phyloP scores from a whole-genome alignment of 2,797 vertebrate genomes.

The Gymnocypris eckloni region DNA sequence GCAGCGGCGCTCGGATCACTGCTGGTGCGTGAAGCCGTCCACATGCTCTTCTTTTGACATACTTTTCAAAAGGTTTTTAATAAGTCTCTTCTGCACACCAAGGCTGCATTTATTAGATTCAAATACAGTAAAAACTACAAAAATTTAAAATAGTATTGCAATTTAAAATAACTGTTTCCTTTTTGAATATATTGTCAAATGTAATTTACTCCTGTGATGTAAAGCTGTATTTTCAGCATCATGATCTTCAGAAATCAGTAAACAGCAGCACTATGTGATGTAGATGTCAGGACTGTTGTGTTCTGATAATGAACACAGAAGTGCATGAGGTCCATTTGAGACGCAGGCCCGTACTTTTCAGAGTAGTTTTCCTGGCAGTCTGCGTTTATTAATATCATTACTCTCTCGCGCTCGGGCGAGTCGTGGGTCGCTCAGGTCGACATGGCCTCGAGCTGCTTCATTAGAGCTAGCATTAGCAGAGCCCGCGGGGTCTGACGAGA shows the following conservation, averaged over 20 bases:
- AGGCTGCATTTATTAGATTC: too few species aligned
- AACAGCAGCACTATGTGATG: not conserved
- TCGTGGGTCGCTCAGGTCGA: not conserved
- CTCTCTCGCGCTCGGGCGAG: not conserved
- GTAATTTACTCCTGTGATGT: not conserved
- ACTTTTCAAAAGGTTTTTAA: too few species aligned
- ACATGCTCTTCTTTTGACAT: not conserved
- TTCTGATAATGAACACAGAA: not conserved
- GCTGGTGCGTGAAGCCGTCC: not conserved
- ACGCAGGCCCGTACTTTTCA: not conserved
- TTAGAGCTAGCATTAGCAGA: constrained; percentile 30
- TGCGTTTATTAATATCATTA: constrained; percentile 14
- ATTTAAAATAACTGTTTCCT: not conserved
- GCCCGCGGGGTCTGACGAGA: constrained; percentile 16
- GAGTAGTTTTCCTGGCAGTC: not conserved
- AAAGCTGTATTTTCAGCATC: not conserved
- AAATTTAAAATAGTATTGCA: not conserved
- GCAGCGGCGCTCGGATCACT: not conserved
- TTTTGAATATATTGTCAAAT: too few species aligned
- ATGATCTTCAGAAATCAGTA: not conserved
- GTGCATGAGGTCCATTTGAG: not conserved
- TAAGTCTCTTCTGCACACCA: too few species aligned
- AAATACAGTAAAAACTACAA: not conserved
- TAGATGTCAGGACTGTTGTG: not conserved
- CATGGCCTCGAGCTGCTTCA: constrained; percentile 27